Conservation (phyloP, 2,797 vertebrate genomes). For the Sebastes itinus region DNA sequence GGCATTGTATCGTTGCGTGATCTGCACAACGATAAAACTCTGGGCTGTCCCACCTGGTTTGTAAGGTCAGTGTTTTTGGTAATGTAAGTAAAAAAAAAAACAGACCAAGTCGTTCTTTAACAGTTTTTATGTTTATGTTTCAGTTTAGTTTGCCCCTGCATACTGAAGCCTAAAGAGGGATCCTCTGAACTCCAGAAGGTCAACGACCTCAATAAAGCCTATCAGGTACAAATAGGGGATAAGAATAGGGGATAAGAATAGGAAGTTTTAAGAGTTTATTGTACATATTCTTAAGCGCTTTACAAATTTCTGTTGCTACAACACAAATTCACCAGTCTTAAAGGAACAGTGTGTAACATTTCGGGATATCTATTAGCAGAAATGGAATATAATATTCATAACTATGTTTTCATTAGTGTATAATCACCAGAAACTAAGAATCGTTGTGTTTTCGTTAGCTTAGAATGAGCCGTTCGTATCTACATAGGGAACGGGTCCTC, state of each 20-base stretch:
- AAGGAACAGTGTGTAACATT: too few relatives aligned
- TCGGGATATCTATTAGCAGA: too few relatives aligned
- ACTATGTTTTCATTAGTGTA: too few relatives aligned
- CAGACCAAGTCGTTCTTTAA: not conserved
- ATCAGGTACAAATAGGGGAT: constrained; percentile 82
- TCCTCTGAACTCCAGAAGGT: constrained; percentile 82
- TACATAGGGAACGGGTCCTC: too few relatives aligned
- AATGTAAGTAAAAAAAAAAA: not conserved
- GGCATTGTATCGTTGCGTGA: constrained; percentile 80
- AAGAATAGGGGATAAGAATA: not conserved
- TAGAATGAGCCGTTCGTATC: too few relatives aligned
- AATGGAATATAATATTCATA: too few relatives aligned
- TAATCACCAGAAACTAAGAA: too few relatives aligned
- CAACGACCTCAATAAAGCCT: constrained; percentile 78
- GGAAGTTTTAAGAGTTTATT: not conserved
- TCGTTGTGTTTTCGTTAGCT: fast-evolving
- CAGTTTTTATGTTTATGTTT: not conserved
- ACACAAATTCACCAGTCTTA: not conserved
- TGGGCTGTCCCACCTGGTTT: constrained; percentile 85
- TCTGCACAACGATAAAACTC: constrained; percentile 76
- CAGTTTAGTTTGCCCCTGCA: constrained; percentile 88
- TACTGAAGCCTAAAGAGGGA: constrained; percentile 79
- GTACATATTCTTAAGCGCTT: not conserved
- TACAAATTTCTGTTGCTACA: not conserved
- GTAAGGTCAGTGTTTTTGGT: constrained; percentile 65